Evolutionary conservation across 2,888 invertebrate species (phyloP), one percentile per base, ranked within the genome.

Genomic region (Chaetoderma sp.): DNA sequence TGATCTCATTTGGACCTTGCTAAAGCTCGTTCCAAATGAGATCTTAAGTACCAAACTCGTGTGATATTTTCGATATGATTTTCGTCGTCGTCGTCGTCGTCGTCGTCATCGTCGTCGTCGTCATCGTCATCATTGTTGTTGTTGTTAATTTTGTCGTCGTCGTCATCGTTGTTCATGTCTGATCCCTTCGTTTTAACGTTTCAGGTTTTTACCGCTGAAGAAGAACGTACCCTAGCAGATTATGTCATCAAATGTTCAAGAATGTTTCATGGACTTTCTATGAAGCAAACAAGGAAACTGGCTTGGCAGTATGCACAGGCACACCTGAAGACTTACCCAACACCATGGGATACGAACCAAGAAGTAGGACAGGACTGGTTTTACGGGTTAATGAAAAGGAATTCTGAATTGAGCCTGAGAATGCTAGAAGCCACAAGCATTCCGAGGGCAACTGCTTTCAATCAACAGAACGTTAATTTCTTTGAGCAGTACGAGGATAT

Each of bases 181-280:
- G n/a, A n/a, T n/a, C n/a, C n/a, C n/a, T n/a, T n/a, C n/a, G n/a
- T n/a, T n/a, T n/a, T n/a, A n/a, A n/a, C n/a, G n/a, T n/a, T n/a
- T n/a, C n/a, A n/a, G n/a, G 55, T 55, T n/a, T 55, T 55, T 23
- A 32, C 55, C n/a, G 4, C 18, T 16, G 32, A 28, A 32, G 32
- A 55, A 6, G 55, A 55, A 21, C 18, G n/a, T 10, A 5, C 16
- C 33, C 55, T 55, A n/a, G 55, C 28, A n/a, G 23, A 30, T 16
- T 55, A 55, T n/a, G 33, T 55, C 33, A 30, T 55, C n/a, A 55
- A 27, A n/a, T 55, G 55, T 36, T 55, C 55, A 27, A 55, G 33
- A 55, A 30, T 55, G 55, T 55, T 55, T 23, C 55, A 55, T 55
- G 55, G 55, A 23, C 33, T 55, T 27, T 13, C n/a, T 18, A n/a